These are phyloP conservation scores for Adrianichthys oophorus DNA, from an alignment of 2,797 vertebrate species.

Conservation along the genomic window DNA sequence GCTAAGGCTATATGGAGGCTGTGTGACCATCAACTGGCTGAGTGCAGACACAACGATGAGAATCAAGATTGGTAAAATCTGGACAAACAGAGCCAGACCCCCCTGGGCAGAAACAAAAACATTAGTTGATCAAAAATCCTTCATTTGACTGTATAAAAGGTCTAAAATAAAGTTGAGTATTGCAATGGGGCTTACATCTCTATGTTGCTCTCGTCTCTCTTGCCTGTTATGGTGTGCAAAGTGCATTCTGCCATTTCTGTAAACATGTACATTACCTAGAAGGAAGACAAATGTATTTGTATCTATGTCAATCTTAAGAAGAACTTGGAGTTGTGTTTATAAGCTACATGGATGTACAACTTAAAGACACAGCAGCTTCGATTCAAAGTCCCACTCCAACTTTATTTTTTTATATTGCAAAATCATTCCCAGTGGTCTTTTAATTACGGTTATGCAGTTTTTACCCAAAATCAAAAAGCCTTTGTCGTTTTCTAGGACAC, in stretches of 20 bases:
- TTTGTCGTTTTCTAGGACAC: too few relatives aligned
- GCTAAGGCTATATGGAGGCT: slow-evolving; percentile 97
- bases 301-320: background rate
- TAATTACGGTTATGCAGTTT: too few relatives aligned
- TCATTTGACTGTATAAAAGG: slow-evolving; percentile 1
- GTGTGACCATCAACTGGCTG: slow-evolving; percentile 98
- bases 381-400: too few relatives aligned
- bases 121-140: slow-evolving; percentile 1
- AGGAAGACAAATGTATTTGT: slow-evolving; percentile 1
- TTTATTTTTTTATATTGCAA: too few relatives aligned
- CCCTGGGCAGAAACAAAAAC: slow-evolving; percentile 75
- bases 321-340: background rate
- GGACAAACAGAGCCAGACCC: slow-evolving; percentile 94
- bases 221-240: slow-evolving; percentile 91
- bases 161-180: background rate
- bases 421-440: too few relatives aligned
- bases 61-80: slow-evolving; percentile 98
- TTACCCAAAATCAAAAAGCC: too few relatives aligned
- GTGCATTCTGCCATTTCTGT: slow-evolving; percentile 97
- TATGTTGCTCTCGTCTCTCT: slow-evolving; percentile 91
- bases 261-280: slow-evolving; percentile 93
- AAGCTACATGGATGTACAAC: too few relatives aligned
- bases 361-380: too few relatives aligned
- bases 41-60: slow-evolving; percentile 97
- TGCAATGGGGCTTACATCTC: slow-evolving; percentile 83